Evolutionary conservation across 2,797 vertebrate species (phyloP).

Genomic region (Xerus rutilus): DNA sequence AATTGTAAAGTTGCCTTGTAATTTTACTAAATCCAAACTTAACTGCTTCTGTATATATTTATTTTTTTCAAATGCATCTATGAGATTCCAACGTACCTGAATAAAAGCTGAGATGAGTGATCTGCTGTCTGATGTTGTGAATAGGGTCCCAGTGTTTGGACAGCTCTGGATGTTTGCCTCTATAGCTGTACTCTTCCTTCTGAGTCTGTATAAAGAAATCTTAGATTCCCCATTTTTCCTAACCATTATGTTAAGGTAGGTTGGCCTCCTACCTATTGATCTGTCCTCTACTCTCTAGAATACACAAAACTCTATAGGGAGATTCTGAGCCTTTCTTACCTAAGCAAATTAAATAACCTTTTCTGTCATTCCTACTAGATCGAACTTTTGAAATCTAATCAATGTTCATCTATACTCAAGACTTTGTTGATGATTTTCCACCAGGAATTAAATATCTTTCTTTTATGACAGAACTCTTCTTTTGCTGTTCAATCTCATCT

Average conservation of each 20-base stretch:
- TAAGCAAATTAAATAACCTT: not conserved
- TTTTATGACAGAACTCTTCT: not conserved
- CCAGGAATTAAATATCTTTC: not conserved
- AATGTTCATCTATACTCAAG: not conserved
- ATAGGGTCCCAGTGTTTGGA: not conserved
- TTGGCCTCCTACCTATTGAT: not conserved
- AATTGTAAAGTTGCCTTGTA: not conserved
- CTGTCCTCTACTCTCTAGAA: not conserved
- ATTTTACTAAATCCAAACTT: slow-evolving; percentile 19
- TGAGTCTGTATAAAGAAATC: not conserved
- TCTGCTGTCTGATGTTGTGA: not conserved
- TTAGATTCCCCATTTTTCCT: not conserved
- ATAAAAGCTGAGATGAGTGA: not conserved
- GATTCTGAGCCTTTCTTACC: not conserved
- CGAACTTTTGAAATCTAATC: not conserved
- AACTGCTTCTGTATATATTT: not conserved
- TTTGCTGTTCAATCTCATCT: not conserved
- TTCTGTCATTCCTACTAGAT: not conserved
- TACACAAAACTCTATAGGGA: not conserved
- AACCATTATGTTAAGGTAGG: no score
- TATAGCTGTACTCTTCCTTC: not conserved
- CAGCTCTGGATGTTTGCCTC: not conserved
- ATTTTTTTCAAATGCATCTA: not conserved
- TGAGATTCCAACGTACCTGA: not conserved
- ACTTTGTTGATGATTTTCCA: not conserved